A percentile compares a stretch with the other conserved stretches of the same genome.
phyloP scores from a whole-genome alignment of 2,113 vertebrate species.

The Hypocryptadius cinnamomeus region DNA sequence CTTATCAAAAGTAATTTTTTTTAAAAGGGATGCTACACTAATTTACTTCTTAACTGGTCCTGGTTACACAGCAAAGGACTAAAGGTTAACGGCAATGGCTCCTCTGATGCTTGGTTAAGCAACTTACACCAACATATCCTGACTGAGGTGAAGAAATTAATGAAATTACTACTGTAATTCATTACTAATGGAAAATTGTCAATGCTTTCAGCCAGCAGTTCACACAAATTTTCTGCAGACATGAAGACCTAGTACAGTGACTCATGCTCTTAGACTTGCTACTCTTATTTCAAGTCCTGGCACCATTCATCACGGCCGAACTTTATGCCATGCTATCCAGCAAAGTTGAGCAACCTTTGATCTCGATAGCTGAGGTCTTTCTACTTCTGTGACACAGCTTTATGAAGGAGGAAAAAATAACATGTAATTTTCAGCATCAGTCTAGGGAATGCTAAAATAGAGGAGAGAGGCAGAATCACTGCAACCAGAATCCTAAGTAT shows the following conservation, averaged over 20 bases:
- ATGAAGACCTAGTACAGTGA: constrained; percentile 15
- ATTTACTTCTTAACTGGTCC: constrained; percentile 70
- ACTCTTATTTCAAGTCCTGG: constrained; percentile 47
- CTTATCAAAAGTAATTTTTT: constrained; percentile 71
- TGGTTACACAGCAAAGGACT: constrained; percentile 58
- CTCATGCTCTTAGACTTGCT: constrained; percentile 40
- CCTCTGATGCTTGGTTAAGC: constrained; percentile 73
- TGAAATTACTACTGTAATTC: constrained; percentile 74
- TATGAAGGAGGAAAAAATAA: constrained; percentile 32
- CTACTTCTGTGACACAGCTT: background rate
- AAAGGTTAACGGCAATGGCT: constrained; percentile 70
- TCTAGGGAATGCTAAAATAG: constrained; percentile 14
- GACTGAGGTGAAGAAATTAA: constrained; percentile 75
- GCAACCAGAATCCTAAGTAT: background rate
- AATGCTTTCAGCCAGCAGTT: constrained; percentile 53
- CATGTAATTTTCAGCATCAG: constrained; percentile 51
- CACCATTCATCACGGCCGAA: background rate
- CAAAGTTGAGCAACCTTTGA: constrained; percentile 44
- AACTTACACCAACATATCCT: constrained; percentile 68
- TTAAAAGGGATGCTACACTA: constrained; percentile 48
- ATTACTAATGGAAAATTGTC: constrained; percentile 71
- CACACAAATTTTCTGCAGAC: constrained; percentile 48
- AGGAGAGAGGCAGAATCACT: background rate
- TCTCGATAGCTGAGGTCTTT: constrained; percentile 5
- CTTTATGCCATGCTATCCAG: background rate